phyloP scores from a whole-genome alignment of 2,888 invertebrate species.

The Cyaniris semiargus region DNA sequence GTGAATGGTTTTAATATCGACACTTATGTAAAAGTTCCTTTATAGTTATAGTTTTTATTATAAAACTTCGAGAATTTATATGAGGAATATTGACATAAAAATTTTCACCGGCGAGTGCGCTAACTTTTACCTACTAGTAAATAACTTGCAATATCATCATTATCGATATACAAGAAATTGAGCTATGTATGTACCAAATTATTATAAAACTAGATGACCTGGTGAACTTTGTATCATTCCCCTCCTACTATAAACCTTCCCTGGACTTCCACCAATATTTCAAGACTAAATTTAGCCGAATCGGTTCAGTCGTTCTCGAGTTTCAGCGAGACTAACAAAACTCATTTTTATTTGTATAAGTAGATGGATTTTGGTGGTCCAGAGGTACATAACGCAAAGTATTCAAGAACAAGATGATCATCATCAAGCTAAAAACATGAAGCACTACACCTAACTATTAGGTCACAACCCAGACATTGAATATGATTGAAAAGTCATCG shows the following conservation, averaged over 20 bases:
- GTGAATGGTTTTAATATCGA: background rate
- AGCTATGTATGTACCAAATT: too few species aligned
- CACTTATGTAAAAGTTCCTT: background rate
- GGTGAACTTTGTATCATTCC: too few species aligned
- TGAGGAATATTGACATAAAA: conserved; percentile 19
- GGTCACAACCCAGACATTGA: background rate
- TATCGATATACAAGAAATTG: background rate
- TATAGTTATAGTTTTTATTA: conserved; percentile 16
- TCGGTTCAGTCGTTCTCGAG: too few species aligned
- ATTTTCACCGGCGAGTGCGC: background rate
- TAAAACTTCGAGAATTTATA: conserved; percentile 6
- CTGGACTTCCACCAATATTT: too few species aligned
- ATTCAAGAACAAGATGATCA: background rate
- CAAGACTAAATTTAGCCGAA: too few species aligned
- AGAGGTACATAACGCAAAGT: too few species aligned
- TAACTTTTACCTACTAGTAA: background rate
- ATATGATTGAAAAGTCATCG: conserved; percentile 22
- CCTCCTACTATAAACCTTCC: too few species aligned
- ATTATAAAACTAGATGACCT: too few species aligned
- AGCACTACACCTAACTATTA: background rate
- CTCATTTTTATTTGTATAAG: too few species aligned
- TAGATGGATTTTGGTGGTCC: too few species aligned
- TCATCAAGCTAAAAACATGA: background rate
- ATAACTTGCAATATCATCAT: background rate
- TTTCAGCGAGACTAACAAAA: too few species aligned